Conservation (phyloP, 2,797 vertebrate species). For the Natrix natrix region DNA sequence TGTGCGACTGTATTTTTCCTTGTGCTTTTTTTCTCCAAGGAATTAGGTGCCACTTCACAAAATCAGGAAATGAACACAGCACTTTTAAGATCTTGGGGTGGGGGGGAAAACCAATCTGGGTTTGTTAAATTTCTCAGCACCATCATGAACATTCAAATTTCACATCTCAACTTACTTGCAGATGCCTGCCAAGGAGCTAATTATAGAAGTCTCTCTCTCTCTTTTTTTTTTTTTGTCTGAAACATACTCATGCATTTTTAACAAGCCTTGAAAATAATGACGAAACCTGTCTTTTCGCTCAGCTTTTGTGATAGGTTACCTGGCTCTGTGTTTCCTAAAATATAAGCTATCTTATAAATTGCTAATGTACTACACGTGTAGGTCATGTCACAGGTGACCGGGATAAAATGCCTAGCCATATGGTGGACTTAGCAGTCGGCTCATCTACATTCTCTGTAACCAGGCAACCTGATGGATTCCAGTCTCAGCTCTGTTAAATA, state of each 20-base stretch:
- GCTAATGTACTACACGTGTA: constrained; percentile 42
- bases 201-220: neutral
- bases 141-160: neutral
- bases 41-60: neutral
- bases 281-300: neutral
- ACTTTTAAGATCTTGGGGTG: neutral
- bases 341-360: constrained; percentile 24
- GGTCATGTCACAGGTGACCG: constrained; percentile 32
- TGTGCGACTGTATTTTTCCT: neutral
- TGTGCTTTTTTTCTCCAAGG: neutral
- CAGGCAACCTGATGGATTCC: constrained; percentile 47
- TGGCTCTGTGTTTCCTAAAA: neutral
- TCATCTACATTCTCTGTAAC: constrained; percentile 39
- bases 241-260: neutral
- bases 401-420: constrained; percentile 40
- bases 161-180: neutral
- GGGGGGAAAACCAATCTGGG: rapidly evolving
- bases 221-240: neutral
- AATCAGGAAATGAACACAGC: neutral
- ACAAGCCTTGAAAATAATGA: constrained; percentile 5
- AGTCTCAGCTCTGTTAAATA: constrained; percentile 25
- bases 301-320: neutral
- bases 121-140: neutral
- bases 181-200: neutral
- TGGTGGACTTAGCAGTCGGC: constrained; percentile 24